A percentile compares a stretch with the other conserved stretches of the same genome.
Evolutionary conservation across 2,113 vertebrate genomes (phyloP).

Genomic region (Mastomys coucha): DNA sequence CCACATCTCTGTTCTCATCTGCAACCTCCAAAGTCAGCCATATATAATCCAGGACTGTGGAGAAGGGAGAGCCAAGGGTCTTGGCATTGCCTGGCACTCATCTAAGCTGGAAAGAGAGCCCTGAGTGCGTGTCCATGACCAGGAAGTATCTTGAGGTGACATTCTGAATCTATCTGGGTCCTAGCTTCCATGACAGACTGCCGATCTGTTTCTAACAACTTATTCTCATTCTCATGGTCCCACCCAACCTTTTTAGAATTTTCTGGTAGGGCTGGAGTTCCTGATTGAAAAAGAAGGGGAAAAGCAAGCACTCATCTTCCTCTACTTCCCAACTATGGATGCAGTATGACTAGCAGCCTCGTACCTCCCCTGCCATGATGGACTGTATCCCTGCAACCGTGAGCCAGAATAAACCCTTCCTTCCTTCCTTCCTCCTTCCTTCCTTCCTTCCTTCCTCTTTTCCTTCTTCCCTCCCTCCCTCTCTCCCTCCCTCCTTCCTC

Average conservation of each 20-base stretch:
- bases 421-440: not conserved
- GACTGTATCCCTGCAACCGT: not conserved
- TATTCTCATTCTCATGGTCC: not conserved
- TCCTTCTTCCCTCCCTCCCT: not conserved
- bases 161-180: not conserved
- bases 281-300: not conserved
- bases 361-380: not conserved
- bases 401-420: not conserved
- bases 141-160: not conserved
- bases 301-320: not conserved
- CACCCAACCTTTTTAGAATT: not conserved
- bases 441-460: not conserved
- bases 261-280: not conserved
- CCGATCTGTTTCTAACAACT: not conserved
- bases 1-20: not conserved
- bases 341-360: not conserved
- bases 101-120: not conserved
- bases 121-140: too few relatives aligned
- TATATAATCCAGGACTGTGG: not conserved
- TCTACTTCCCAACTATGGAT: not conserved
- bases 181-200: not conserved
- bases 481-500: not conserved
- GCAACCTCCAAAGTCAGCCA: not conserved
- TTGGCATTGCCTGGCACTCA: not conserved
- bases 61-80: not conserved